Evolutionary conservation across 2,113 vertebrate species (phyloP).

Genomic region (Mandrillus leucophaeus): DNA sequence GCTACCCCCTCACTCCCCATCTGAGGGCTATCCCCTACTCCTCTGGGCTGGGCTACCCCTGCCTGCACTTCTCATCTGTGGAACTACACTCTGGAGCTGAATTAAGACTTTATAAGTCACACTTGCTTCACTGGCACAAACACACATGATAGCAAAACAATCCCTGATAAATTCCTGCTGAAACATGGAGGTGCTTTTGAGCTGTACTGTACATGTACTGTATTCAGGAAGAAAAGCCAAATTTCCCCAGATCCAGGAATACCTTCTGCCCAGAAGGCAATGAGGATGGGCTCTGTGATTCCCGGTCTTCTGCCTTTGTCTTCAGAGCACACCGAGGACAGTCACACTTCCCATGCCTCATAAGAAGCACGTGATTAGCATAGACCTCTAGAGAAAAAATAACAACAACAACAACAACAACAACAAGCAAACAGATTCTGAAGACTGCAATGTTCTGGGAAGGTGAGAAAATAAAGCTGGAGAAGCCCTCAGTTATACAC

Average conservation of each 20-base stretch:
- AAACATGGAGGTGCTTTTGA: too few species aligned
- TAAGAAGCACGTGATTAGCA: background rate
- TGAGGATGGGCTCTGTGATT: background rate
- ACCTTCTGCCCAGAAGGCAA: background rate
- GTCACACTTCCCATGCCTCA: background rate
- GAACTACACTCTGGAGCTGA: background rate
- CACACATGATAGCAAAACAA: background rate
- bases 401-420: background rate
- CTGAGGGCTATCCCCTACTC: too few species aligned
- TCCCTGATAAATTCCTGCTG: background rate
- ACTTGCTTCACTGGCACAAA: too few species aligned
- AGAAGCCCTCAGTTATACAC: background rate
- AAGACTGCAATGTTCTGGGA: accelerated
- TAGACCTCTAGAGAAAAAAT: background rate
- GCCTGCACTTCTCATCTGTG: background rate
- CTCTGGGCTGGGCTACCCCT: too few species aligned
- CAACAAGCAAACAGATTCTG: background rate
- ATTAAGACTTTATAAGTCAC: background rate
- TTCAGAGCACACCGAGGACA: background rate
- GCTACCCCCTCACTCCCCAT: too few species aligned
- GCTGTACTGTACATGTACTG: accelerated
- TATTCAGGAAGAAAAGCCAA: background rate
- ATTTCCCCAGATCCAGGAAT: background rate
- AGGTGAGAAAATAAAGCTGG: background rate
- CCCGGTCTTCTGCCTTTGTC: background rate